These are phyloP conservation scores for Trilocha varians DNA, from an alignment of 2,888 invertebrate genomes.

Conservation along the genomic window DNA sequence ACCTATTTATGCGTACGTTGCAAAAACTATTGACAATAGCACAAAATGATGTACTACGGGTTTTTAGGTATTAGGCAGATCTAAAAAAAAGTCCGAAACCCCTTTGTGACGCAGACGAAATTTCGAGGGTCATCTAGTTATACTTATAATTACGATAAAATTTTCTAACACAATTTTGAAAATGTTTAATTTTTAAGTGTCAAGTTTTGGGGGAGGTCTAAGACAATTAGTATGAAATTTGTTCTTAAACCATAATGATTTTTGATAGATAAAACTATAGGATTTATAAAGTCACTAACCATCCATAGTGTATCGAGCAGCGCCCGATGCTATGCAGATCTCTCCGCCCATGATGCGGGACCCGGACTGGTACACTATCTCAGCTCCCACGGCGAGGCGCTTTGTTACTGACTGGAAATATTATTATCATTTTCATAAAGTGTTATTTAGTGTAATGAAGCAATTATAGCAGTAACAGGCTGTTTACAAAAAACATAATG, in stretches of 20 bases:
- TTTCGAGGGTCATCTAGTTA: background rate
- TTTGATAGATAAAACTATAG: too few species aligned
- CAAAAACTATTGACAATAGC: too few species aligned
- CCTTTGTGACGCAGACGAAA: too few species aligned
- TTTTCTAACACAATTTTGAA: too few species aligned
- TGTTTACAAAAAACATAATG: background rate
- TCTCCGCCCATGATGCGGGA: constrained; percentile 91
- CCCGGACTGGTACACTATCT: constrained; percentile 95
- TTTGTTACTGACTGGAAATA: constrained; percentile 80
- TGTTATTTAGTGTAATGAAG: too few species aligned
- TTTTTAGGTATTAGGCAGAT: too few species aligned
- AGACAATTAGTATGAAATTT: background rate
- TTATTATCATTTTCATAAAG: too few species aligned
- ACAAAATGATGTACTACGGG: too few species aligned
- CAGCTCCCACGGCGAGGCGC: constrained; percentile 90
- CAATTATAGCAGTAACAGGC: background rate
- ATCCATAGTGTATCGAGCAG: constrained; percentile 83
- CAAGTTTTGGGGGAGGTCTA: too few species aligned
- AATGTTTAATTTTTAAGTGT: background rate
- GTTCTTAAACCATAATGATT: too few species aligned
- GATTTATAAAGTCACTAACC: constrained; percentile 41
- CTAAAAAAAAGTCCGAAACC: too few species aligned
- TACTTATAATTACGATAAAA: background rate
- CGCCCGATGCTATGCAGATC: constrained; percentile 89
- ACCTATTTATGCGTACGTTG: too few species aligned